Percentiles rank a stretch among this genome's conserved stretches.
phyloP scores from a whole-genome alignment of 2,113 vertebrate genomes.

The Scomber scombrus region DNA sequence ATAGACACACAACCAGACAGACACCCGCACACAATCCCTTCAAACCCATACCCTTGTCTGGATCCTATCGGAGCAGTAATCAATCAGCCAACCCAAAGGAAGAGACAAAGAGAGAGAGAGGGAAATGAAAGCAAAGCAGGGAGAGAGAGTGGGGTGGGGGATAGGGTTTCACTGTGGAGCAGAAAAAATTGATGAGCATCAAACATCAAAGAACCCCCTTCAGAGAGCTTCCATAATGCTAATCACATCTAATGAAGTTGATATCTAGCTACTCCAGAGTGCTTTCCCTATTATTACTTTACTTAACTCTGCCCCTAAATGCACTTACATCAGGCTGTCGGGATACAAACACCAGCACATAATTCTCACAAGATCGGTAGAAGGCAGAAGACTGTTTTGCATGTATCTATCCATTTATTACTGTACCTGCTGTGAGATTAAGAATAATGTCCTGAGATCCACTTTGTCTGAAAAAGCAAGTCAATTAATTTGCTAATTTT shows the following conservation, averaged over 20 bases:
- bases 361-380: background rate
- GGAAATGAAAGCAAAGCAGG: constrained; percentile 44
- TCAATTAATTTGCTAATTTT: constrained; percentile 23
- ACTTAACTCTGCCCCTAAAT: constrained; percentile 37
- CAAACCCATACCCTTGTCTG: constrained; percentile 54
- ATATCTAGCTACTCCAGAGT: constrained; percentile 69
- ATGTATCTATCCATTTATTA: constrained; percentile 9
- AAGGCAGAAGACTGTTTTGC: constrained; percentile 2
- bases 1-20: constrained; percentile 22
- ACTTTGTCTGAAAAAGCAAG: background rate
- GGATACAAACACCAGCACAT: constrained; percentile 37
- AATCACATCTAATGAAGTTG: constrained; percentile 80
- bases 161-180: constrained; percentile 51
- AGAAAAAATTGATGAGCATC: constrained; percentile 52
- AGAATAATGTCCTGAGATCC: constrained; percentile 14
- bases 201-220: constrained; percentile 75
- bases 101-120: constrained; percentile 48
- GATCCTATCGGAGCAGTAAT: constrained; percentile 71
- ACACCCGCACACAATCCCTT: constrained; percentile 28
- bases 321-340: constrained; percentile 19
- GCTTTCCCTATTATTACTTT: constrained; percentile 47
- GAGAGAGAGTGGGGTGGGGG: constrained; percentile 40
- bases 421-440: background rate
- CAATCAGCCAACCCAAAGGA: constrained; percentile 63
- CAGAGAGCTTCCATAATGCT: constrained; percentile 68